A percentile compares a stretch with the other conserved stretches of the same genome.
Evolutionary conservation across 2,113 vertebrate genomes (phyloP).

Genomic region (Sebastes fasciatus): DNA sequence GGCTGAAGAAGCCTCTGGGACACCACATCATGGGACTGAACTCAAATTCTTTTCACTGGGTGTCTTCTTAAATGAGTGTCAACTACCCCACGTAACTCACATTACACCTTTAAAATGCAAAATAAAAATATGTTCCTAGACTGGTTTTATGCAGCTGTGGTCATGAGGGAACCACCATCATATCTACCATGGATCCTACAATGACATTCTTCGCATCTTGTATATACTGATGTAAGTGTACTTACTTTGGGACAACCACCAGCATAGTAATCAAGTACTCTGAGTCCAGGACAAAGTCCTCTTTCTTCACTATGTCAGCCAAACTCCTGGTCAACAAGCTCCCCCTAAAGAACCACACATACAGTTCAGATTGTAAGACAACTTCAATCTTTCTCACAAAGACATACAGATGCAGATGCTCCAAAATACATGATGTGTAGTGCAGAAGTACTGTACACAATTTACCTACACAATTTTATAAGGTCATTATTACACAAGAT

Average conservation of each 20-base stretch:
- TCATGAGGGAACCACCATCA: background rate
- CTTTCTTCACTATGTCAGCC: slow-evolving; percentile 98
- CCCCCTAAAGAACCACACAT: slow-evolving; percentile 82
- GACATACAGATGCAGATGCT: background rate
- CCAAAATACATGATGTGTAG: background rate
- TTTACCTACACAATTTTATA: background rate
- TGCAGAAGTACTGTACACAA: background rate
- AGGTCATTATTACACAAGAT: background rate
- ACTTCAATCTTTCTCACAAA: background rate
- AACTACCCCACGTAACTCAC: background rate
- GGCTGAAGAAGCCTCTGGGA: background rate
- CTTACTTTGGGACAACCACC: slow-evolving; percentile 98
- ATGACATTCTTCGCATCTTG: background rate
- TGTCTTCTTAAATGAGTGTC: background rate
- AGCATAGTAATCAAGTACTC: slow-evolving; percentile 97
- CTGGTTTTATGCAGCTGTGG: background rate
- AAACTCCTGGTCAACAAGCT: slow-evolving; percentile 97
- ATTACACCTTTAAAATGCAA: background rate
- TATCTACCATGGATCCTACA: background rate
- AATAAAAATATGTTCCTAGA: background rate
- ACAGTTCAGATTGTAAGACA: background rate
- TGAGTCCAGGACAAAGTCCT: slow-evolving; percentile 98
- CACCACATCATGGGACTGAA: background rate
- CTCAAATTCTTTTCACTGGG: background rate
- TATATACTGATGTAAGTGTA: slow-evolving; percentile 22